Evolutionary conservation across 2,797 vertebrate species (phyloP), one percentile per base, ranked within the genome.

Genomic region (Lutjanus campechanus): DNA sequence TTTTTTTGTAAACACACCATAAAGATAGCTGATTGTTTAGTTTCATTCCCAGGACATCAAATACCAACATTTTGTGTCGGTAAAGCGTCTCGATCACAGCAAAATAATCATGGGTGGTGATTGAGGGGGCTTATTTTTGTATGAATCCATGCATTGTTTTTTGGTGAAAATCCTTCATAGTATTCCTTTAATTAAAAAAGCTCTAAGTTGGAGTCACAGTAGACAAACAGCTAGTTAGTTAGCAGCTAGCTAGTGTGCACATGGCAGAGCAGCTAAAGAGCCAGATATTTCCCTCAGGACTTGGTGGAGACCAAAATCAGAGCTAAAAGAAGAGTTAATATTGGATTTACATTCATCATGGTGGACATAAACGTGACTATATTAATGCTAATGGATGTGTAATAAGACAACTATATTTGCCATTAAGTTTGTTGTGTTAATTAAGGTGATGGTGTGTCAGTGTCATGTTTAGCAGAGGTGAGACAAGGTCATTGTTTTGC

Each of bases 241-340:
- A n/a, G 25, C 11, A 9, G 43, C n/a, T 17, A 47, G 15, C 49
- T 40, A 19, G 20, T 64, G 16, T 64, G 58, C 20, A 22, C 41
- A 54, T 22, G 25, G 43, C 4, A 58, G 56, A 76, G 55, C 60
- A 61, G 46, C 44, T 64, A n/a, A 59, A n/a, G 44, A 50, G 69
- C 1, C 4, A 17, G 5, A 54, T 46, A 22, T 22, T 69, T 85
- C 16, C 41, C 11, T 44, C 3, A 40, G 47, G 41, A 59, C 25
- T 61, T 29, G 51, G 53, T 59, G 41, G 12, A 65, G 70, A 59
- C 19, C n/a, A 55, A 75, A 75, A 55, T 25, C 16, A 7, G 19
- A 58, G n/a, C 41, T 16, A 47, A 69, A 71, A 20, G 29, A 11
- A 47, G 9, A 56, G 12, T 50, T 8, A 22, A 41, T 46, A 19